Base-by-base conservation (phyloP, 2,888 invertebrate genomes). In the Drosophila hamatofila region DNA sequence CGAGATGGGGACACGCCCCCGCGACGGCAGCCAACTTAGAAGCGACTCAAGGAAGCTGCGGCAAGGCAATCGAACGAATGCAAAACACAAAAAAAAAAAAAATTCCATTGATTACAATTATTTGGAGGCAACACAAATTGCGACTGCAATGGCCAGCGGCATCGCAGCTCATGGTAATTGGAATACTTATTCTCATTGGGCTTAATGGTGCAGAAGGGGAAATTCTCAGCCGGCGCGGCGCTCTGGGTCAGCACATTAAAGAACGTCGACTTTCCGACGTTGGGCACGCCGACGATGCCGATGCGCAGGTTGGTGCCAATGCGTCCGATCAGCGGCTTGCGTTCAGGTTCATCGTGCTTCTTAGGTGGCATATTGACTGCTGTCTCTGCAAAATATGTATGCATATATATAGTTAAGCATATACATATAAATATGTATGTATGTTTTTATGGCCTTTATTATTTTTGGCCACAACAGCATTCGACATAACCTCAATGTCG, bases 161-260 rank as follows among this genome's bases (percentile, higher is more conserved):
- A 11, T 30, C 30, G 30, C 71, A 49, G 48, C 60, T 21, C 41
- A 42, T 44, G 68, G 48, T 78, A 80, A 80, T 81, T 80, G 83
- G 83, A 78, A 96, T 96, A 98, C 98, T 98, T 97, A 98, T 98
- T 99, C 95, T 99, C 99, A 97, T 99, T 99, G 54, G 99, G 99
- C 94, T 99, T 99, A 92, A 99, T 99, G 93, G 99, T 99, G 94
- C 99, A 99, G 95, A 99, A 99, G 1, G 99, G 99, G 92, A 99
- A 99, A 93, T 99, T 99, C 93, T 99, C 99, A 58, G 99, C 99
- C 62, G 98, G 96, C 8, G 98, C 99, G 91, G 97, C 96, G 92
- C 98, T 98, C 93, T 99, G 98, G 35, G 99, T 99, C 77, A 99
- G 94, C 27, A 99, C 98, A 94, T 99, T 99, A 95, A 99, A 99